phyloP scores from a whole-genome alignment of 1,140 invertebrate species.

The Zaprionus camerounensis region DNA sequence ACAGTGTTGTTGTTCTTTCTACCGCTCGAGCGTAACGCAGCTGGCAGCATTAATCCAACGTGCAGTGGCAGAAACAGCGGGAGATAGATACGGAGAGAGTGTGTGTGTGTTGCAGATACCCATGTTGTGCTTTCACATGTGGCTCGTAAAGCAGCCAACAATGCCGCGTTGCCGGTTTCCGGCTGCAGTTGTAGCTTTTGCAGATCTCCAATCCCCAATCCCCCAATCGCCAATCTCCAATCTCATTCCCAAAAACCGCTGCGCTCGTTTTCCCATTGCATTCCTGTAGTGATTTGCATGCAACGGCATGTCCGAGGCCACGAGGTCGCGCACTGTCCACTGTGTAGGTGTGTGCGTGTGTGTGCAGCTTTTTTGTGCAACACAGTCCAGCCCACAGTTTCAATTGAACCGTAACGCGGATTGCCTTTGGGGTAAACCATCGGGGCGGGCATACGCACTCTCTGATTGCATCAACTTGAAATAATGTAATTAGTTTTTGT shows the following conservation, averaged over 20 bases:
- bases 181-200: constrained; percentile 32
- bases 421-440: constrained; percentile 56
- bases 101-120: background rate
- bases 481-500: constrained; percentile 82
- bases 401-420: constrained; percentile 76
- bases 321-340: background rate
- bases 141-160: constrained; percentile 68
- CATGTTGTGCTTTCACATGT: constrained; percentile 12
- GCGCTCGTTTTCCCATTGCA: constrained; percentile 28
- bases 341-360: background rate
- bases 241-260: constrained; percentile 30
- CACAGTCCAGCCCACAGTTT: constrained; percentile 41
- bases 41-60: constrained; percentile 70
- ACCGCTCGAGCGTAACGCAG: constrained; percentile 31
- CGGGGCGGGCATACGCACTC: constrained; percentile 56
- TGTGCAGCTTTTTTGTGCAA: constrained; percentile 12
- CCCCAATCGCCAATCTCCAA: constrained; percentile 28
- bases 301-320: constrained; percentile 54
- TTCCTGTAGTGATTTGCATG: constrained; percentile 77
- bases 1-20: constrained; percentile 19
- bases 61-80: background rate
- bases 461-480: constrained; percentile 80
- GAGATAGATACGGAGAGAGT: background rate
- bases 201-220: constrained; percentile 19
- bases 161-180: constrained; percentile 42